Evolutionary conservation across 1,140 invertebrate genomes (phyloP).

Genomic region (Drosophila takahashii): DNA sequence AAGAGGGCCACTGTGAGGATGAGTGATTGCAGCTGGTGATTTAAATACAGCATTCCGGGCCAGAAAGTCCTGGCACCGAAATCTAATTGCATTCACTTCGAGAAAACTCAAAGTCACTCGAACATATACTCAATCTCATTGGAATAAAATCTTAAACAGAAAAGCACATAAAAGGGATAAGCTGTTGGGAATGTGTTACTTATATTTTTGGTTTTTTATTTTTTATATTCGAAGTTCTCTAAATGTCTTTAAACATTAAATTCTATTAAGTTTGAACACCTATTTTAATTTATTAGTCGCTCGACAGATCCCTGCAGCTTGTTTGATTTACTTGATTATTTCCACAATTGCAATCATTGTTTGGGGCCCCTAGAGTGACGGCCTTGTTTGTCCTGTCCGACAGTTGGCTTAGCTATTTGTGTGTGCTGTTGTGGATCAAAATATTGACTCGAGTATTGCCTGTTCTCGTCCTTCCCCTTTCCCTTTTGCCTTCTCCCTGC

Average conservation of each 20-base stretch:
- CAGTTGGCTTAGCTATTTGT: conserved; percentile 19
- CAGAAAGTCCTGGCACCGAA: not conserved
- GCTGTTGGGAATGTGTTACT: not conserved
- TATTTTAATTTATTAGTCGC: conserved; percentile 12
- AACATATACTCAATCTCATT: not conserved
- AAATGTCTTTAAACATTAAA: not conserved
- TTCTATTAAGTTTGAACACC: not conserved
- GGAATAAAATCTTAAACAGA: not conserved
- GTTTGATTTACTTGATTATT: conserved; percentile 45
- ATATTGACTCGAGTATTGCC: conserved; percentile 35
- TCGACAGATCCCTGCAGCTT: conserved; percentile 7
- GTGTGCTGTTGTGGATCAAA: conserved; percentile 32
- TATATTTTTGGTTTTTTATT: not conserved
- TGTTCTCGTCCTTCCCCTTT: not conserved
- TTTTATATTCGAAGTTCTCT: not conserved
- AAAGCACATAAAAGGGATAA: not conserved
- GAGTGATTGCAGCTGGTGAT: conserved; percentile 21
- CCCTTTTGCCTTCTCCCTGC: conserved; percentile 7
- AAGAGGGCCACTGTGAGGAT: not conserved
- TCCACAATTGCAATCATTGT: conserved; percentile 45
- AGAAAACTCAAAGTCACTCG: not conserved
- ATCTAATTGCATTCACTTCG: conserved; percentile 17
- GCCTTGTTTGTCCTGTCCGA: conserved; percentile 26
- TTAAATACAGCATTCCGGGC: not conserved
- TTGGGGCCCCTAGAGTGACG: conserved; percentile 10